These are phyloP conservation scores for Aegotheles bennettii DNA, from an alignment of 2,113 vertebrate genomes.

Conservation along the genomic window DNA sequence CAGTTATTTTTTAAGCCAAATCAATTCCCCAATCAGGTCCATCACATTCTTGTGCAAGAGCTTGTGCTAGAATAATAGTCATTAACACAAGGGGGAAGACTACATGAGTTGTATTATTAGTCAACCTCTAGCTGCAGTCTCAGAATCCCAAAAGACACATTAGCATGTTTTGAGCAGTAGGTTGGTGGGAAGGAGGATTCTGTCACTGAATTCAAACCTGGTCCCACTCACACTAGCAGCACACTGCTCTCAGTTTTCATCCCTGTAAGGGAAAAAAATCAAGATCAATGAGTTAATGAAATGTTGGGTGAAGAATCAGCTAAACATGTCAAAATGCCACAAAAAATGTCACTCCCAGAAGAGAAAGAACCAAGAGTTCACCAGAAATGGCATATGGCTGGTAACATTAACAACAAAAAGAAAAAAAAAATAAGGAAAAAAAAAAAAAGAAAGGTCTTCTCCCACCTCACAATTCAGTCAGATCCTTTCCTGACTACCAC, in stretches of 20 bases:
- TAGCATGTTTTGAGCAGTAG: background rate
- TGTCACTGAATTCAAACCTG: background rate
- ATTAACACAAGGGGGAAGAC: background rate
- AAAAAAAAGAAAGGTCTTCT: background rate
- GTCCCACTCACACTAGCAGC: background rate
- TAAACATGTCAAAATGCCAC: slow-evolving; percentile 26
- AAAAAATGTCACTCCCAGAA: background rate
- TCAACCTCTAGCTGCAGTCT: background rate
- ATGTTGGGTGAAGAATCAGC: slow-evolving; percentile 12
- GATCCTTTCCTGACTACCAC: background rate
- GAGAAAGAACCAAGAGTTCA: background rate
- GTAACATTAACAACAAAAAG: background rate
- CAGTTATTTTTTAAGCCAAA: background rate
- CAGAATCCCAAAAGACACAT: background rate
- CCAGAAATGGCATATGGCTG: background rate
- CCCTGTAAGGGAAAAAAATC: slow-evolving; percentile 7
- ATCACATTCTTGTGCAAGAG: background rate
- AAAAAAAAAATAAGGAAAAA: background rate
- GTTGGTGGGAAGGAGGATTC: background rate
- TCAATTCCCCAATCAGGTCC: background rate
- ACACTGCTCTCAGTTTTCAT: slow-evolving; percentile 23
- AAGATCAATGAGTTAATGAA: slow-evolving; percentile 29
- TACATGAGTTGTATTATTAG: background rate
- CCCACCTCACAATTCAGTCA: background rate
- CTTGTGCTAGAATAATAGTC: background rate